Base-by-base conservation (phyloP, 92 coral and sea anemone species). In the Pocillopora meandrina region DNA sequence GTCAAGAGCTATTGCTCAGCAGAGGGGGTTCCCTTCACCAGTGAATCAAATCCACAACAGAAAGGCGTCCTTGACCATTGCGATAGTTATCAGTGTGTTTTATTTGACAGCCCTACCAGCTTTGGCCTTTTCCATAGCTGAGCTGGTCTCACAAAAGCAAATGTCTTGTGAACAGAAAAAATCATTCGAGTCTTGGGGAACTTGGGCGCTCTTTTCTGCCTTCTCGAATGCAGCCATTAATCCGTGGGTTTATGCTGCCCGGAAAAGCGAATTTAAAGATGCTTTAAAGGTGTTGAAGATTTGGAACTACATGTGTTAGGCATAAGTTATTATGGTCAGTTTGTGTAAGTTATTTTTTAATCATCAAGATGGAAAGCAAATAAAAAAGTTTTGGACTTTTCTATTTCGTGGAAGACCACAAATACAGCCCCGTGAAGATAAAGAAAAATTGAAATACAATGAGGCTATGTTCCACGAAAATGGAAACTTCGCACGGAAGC, bases 171-270 rank as follows among this genome's bases (percentile, higher is more conserved):
- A 65, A 18, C 57, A 66, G 58, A 76, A 5, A 2, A 71, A 65
- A 36, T 17, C 57, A 36, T 21, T 55, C 14, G 74, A 74, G 71
- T 65, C 81, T 64, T 75, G 77, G 86, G 78, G 78, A 26, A 60
- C 61, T 16, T 82, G 86, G 87, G 76, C 82, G 14, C 78, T 84
- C 13, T 76, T 84, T 10, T 12, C 75, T 18, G 63, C 82, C 20
- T 75, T 34, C 62, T 84, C 87, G 13, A 84, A 84, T 75, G 65
- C 87, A 13, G 87, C 75, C 3, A 60, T 84, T 19, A 84, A 84
- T 75, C 87, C 87, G 21, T 84, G 81, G 87, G 75, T 84, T 34
- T 84, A 84, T 75, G 87, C 87, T 3, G 82, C 72, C 23, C 62
- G 87, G 65, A 84, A 84, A 84, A 64, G 33, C 23, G 87, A 84